Evolutionary conservation across 1,140 invertebrate genomes (phyloP).

Genomic region (Lerema accius): DNA sequence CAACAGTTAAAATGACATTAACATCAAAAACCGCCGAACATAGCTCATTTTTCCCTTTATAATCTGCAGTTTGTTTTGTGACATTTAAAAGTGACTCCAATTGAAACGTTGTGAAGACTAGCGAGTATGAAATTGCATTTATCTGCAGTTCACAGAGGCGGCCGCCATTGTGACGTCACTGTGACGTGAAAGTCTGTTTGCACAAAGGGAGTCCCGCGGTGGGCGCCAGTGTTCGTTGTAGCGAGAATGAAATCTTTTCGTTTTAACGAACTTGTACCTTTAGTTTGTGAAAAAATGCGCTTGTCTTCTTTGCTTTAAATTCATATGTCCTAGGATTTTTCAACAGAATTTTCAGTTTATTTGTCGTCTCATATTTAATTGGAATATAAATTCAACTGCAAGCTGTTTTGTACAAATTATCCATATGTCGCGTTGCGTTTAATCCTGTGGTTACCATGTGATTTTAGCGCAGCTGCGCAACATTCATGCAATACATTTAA

Average conservation of each 20-base stretch:
- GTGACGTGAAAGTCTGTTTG: slow-evolving; percentile 20
- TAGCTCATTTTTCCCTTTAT: not conserved
- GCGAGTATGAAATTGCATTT: slow-evolving; percentile 26
- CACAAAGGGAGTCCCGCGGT: slow-evolving; percentile 20
- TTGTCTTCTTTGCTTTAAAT: too few relatives aligned
- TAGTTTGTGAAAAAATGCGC: not conserved
- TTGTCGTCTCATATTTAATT: too few relatives aligned
- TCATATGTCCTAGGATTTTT: too few relatives aligned
- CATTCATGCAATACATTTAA: too few relatives aligned
- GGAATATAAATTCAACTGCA: too few relatives aligned
- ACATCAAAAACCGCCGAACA: not conserved
- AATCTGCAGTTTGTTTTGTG: slow-evolving; percentile 16
- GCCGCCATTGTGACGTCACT: slow-evolving; percentile 23
- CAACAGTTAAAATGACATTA: not conserved
- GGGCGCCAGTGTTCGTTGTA: slow-evolving; percentile 20
- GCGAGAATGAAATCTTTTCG: not conserved
- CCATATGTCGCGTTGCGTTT: too few relatives aligned
- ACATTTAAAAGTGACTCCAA: slow-evolving; percentile 17
- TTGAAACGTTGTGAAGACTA: slow-evolving; percentile 15
- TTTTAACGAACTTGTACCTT: slow-evolving; percentile 11
- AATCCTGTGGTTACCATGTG: too few relatives aligned
- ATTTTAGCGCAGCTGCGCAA: too few relatives aligned
- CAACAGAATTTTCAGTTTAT: too few relatives aligned
- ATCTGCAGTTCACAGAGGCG: slow-evolving; percentile 10
- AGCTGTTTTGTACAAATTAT: too few relatives aligned